Evolutionary conservation across 2,113 vertebrate species (phyloP).

Genomic region (Strix aluco): DNA sequence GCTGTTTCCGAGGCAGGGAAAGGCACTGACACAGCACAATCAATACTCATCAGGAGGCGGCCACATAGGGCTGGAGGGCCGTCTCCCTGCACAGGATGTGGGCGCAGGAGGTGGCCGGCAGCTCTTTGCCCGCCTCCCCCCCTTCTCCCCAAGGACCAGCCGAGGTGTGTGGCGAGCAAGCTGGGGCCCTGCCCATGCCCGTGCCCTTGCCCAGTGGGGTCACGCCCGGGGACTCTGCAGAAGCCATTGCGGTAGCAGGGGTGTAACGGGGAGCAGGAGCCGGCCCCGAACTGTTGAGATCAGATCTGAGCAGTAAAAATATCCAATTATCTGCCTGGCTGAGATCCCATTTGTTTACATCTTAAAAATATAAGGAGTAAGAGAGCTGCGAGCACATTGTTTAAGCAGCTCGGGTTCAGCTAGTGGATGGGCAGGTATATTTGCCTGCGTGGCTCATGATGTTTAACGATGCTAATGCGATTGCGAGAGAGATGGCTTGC

Average conservation of each 20-base stretch:
- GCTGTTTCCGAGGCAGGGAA: not conserved
- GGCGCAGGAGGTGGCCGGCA: not conserved
- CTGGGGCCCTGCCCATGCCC: rapidly evolving
- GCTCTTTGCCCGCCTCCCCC: not conserved
- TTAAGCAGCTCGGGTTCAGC: not conserved
- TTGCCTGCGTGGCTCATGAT: slow-evolving; percentile 9
- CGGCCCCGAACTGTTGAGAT: not conserved
- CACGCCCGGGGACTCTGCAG: not conserved
- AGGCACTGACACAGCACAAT: not conserved
- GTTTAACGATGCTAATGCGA: slow-evolving; percentile 29
- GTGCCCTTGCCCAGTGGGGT: rapidly evolving
- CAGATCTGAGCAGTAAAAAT: slow-evolving; percentile 36
- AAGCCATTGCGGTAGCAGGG: not conserved
- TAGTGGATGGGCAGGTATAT: not conserved
- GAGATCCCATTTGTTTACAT: slow-evolving; percentile 52
- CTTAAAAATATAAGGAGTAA: not conserved
- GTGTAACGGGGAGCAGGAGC: not conserved
- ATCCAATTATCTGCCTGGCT: slow-evolving; percentile 64
- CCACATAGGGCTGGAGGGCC: not conserved
- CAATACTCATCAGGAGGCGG: not conserved
- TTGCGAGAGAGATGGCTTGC: not conserved
- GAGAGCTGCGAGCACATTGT: not conserved
- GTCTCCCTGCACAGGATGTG: not conserved
- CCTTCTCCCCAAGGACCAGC: not conserved
- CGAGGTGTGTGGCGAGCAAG: rapidly evolving